These are phyloP conservation scores for Pycnomerus fuliginosus DNA, from an alignment of 2,888 invertebrate species.

Conservation along the genomic window DNA sequence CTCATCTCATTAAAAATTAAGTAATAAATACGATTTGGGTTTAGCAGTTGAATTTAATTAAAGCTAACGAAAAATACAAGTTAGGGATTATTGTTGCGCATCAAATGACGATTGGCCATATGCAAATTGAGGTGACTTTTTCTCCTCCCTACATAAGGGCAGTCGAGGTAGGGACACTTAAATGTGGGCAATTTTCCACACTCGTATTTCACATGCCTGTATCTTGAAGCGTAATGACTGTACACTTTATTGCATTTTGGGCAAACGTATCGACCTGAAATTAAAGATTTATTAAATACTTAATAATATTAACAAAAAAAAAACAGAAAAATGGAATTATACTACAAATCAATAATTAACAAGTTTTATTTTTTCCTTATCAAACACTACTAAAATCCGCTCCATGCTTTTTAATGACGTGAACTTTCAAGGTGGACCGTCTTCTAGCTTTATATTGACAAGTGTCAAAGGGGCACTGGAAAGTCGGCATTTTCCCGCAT, in stretches of 20 bases:
- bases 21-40: too few relatives aligned
- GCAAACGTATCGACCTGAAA: slow-evolving; percentile 27
- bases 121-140: slow-evolving; percentile 23
- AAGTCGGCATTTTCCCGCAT: slow-evolving; percentile 26
- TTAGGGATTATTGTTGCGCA: too few relatives aligned
- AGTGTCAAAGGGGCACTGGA: slow-evolving; percentile 39
- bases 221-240: slow-evolving; percentile 28
- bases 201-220: slow-evolving; percentile 68
- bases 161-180: slow-evolving; percentile 25
- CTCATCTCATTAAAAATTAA: too few relatives aligned
- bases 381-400: too few relatives aligned
- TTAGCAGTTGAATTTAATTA: too few relatives aligned
- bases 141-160: slow-evolving; percentile 24
- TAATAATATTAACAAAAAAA: background rate
- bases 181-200: slow-evolving; percentile 54
- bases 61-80: too few relatives aligned
- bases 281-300: slow-evolving; percentile 5
- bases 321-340: slow-evolving; percentile 1
- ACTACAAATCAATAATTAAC: slow-evolving; percentile 5
- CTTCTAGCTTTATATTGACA: slow-evolving; percentile 33
- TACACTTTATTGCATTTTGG: slow-evolving; percentile 30
- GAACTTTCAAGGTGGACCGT: slow-evolving; percentile 15
- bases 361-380: too few relatives aligned
- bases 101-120: slow-evolving; percentile 21
- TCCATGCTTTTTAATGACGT: slow-evolving; percentile 10